Evolutionary conservation across 2,797 vertebrate genomes (phyloP), one percentile per base, ranked within the genome.

Genomic region (Muraenolepis orangiensis): DNA sequence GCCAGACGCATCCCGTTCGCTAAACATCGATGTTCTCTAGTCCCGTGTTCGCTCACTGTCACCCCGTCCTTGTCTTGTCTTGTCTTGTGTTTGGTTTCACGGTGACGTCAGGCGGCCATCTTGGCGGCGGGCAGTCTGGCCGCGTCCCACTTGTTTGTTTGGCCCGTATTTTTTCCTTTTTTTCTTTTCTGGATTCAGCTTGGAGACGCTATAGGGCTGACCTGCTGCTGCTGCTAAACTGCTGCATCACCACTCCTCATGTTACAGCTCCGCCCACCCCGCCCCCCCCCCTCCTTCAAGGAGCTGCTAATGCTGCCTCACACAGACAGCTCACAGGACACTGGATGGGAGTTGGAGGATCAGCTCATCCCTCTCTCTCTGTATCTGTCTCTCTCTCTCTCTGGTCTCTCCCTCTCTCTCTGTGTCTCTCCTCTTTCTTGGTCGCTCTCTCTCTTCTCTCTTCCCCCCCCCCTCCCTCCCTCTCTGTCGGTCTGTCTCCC

Each of bases 231-330:
- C 51, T 57, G 51, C 51, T 67, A 76, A 74, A 80, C 73, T 7
- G 82, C 84, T 84, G 84, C 84, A 83, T 85, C 86, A 85, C 81
- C 26, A 77, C 81, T 84, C 87, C 89, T 90, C 88, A 78, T 80
- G 80, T 90, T 90, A 82, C 89, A 84, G 76, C 83, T 71, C 72
- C 81, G 13, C 16, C 51, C 69, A 20, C 31, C 32, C 69, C 69
- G 10, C 70, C 36, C 26, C 26, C 28, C 38, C 38, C 6, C 38
- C 38, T 6, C 38, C 85, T 85, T 81, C 86, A 84, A 69, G 71
- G 74, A 74, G 77, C 78, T 87, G 78, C 84, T 77, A n/a, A n/a
- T 78, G 80, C 83, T 84, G 86, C 88, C 84, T 90, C 88, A 87
- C 64, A 71, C 77, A 74, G 36, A 74, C 69, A 57, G 34, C 18